Evolutionary conservation across 2,113 vertebrate species (phyloP), one percentile per base, ranked within the genome.

Genomic region (Ciconia maguari): DNA sequence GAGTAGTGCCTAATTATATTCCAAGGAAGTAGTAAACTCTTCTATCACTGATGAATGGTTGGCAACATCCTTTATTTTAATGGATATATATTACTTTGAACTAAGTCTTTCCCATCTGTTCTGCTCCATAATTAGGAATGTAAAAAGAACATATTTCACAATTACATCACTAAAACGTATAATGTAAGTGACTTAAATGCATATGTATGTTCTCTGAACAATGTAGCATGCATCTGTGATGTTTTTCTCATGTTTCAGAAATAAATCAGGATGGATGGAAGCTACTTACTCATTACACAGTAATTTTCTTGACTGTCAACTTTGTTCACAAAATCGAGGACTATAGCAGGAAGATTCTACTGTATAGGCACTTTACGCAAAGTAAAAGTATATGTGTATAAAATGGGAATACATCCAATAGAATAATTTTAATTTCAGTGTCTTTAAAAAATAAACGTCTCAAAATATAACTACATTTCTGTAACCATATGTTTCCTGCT

Each of bases 21-120:
- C 69, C 68, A 83, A 84, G 51, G 64, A 95, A 88, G 51, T 58
- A 94, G 81, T 91, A 93, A 89, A 94, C 84, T 91, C 65, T 83
- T 94, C 58, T 92, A 66, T 70, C 58, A 48, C 70, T 89, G 95
- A 94, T 90, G 92, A 96, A 95, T 92, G 82, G 93, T 66, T 94
- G 77, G 92, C 87, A 97, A 92, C 76, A 92, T 95, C 78, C 2
- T 93, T 97, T 97, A 94, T 96, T 96, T 96, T 97, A 97, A 97
- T 96, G 93, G 93, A 92, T 96, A 96, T 83, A 93, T 41, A 97
- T 96, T 95, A 87, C 92, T 95, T 93, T 93, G 91, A 95, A 96
- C 83, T 95, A 97, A 96, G 94, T 94, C 94, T 96, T 97, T 94
- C 75, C 95, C 96, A 97, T 97, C 96, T 97, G 96, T 97, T 97